Evolutionary conservation across 2,888 invertebrate genomes (phyloP).

Genomic region (Lacanobia wlatinum): DNA sequence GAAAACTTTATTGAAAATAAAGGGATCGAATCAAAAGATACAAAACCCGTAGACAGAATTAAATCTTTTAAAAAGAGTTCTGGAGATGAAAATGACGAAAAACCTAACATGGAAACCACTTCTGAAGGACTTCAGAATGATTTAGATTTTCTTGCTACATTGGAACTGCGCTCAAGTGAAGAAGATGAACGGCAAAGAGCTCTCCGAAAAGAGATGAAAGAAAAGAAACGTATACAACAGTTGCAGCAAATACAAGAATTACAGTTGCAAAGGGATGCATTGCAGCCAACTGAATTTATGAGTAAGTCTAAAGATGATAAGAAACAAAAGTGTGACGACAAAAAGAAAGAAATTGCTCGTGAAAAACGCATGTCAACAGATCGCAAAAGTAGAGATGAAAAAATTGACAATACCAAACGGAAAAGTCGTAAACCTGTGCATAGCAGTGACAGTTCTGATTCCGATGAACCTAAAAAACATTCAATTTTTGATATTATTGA

Average conservation of each 20-base stretch:
- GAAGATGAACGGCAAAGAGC: constrained; percentile 91
- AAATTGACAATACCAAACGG: constrained; percentile 79
- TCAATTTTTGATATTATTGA: constrained; percentile 97
- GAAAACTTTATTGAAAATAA: constrained; percentile 82
- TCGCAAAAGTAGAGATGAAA: constrained; percentile 89
- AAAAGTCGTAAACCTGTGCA: constrained; percentile 87
- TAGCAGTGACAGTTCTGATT: constrained; percentile 93
- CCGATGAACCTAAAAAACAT: constrained; percentile 96
- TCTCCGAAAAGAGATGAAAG: constrained; percentile 90
- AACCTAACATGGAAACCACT: constrained; percentile 70
- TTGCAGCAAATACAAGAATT: constrained; percentile 88
- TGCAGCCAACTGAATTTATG: constrained; percentile 83
- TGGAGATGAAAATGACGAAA: constrained; percentile 76
- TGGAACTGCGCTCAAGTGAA: constrained; percentile 91
- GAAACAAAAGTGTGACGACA: constrained; percentile 83
- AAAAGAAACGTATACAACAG: constrained; percentile 89
- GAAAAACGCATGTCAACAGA: constrained; percentile 89
- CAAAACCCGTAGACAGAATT: constrained; percentile 71
- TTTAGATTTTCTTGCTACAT: constrained; percentile 91
- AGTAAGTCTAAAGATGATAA: constrained; percentile 86
- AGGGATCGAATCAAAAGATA: constrained; percentile 76
- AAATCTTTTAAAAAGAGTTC: constrained; percentile 78
- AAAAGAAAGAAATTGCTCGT: constrained; percentile 85
- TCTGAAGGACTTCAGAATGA: constrained; percentile 86
- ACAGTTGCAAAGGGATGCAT: constrained; percentile 87